Evolutionary conservation across 2,797 vertebrate genomes (phyloP), one percentile per base, ranked within the genome.

Genomic region (Urocyon cinereoargenteus): DNA sequence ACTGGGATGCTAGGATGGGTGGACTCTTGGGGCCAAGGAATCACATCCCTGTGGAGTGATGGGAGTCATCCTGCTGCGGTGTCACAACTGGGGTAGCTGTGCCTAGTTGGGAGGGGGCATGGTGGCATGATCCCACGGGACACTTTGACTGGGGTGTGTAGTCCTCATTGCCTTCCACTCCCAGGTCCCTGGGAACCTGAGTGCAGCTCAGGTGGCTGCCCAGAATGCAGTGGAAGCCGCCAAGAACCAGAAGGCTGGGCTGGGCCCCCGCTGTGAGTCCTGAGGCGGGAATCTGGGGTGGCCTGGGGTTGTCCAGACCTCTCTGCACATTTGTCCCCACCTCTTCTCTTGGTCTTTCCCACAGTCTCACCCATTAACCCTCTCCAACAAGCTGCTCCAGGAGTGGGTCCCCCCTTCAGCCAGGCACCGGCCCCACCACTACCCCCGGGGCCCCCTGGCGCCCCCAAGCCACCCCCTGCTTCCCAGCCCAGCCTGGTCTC

Each of bases 221-320:
- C 99, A 99, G 98, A 99, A 99, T 87, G 99, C 98, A 0, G 98
- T 99, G 96, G 99, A 99, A 86, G 99, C 99, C 0, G 99, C 99
- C 92, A 99, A 98, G 98, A 99, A 95, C 98, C 99, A 99, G 98
- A 99, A 99, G 98, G 99, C 95, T 1, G 95, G 92, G 12, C 70
- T 98, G n/a, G 96, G 97, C 90, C 97, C 96, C 0, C 99, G 99
- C 96, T 99, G 99, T 99, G 98, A 99, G 99, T 99, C 95, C 87
- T 8, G 0, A 26, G 86, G 51, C 0, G 0, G 3, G 31, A 2
- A 0, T 3, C 1, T 0, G 4, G 34, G 36, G 15, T 0, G 0
- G 55, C 16, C 0, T 1, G 2, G 7, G 51, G 31, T 14, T 6
- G 1, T 21, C 18, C 14, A 0, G 59, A 24, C 36, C 11, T 8